phyloP scores from a whole-genome alignment of 2,888 invertebrate species.

The Octonoba sinensis region DNA sequence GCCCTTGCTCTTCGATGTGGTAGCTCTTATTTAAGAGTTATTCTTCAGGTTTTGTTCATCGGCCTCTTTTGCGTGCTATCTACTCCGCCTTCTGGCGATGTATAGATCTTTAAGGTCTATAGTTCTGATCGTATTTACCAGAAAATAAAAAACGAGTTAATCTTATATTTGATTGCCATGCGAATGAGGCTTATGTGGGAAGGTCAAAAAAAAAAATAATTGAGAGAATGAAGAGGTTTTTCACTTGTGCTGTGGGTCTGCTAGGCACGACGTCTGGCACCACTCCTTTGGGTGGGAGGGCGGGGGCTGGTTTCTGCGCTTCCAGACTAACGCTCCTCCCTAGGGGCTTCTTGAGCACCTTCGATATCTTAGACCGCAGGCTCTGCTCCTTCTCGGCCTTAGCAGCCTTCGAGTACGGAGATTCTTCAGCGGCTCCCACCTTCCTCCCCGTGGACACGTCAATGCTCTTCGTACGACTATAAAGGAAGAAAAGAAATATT shows the following conservation, averaged over 20 bases:
- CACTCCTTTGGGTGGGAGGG: conserved; percentile 43
- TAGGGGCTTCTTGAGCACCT: conserved; percentile 66
- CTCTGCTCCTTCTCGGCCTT: conserved; percentile 66
- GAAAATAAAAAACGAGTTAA: too few relatives aligned
- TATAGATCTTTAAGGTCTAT: too few relatives aligned
- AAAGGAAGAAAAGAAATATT: conserved; percentile 69
- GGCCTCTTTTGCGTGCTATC: too few relatives aligned
- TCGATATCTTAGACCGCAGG: conserved; percentile 67
- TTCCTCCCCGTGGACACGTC: conserved; percentile 75
- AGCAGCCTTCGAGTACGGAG: conserved; percentile 26
- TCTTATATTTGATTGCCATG: too few relatives aligned
- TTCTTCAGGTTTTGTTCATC: too few relatives aligned
- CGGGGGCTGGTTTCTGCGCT: conserved; percentile 42
- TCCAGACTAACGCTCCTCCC: conserved; percentile 64
- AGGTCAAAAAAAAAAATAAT: too few relatives aligned
- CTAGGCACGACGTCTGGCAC: conserved; percentile 54
- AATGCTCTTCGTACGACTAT: conserved; percentile 87
- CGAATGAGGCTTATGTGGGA: too few relatives aligned
- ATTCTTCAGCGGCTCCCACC: conserved; percentile 21
- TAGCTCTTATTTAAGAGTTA: too few relatives aligned
- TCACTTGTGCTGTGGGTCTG: conserved; percentile 54
- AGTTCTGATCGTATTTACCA: too few relatives aligned
- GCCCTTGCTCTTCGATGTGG: too few relatives aligned
- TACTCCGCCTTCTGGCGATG: too few relatives aligned
- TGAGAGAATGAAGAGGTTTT: not conserved